Percentiles rank a stretch among this genome's conserved stretches.
Conservation (phyloP, 92 coral and sea anemone genomes). For the Plumapathes pennacea region DNA sequence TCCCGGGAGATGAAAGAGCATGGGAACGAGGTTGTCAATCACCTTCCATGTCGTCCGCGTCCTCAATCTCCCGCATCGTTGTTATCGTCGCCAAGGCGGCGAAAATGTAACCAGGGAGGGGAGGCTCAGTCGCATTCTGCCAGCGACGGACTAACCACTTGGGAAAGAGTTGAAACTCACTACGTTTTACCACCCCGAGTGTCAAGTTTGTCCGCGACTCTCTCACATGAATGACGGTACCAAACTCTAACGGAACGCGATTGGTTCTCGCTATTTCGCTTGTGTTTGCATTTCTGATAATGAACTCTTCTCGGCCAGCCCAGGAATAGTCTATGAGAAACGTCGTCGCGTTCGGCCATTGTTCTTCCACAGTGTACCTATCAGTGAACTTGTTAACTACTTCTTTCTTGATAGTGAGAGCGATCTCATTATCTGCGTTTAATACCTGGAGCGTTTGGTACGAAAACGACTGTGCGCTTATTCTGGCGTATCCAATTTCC, state of each 20-base stretch:
- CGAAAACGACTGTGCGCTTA: slow-evolving; percentile 1
- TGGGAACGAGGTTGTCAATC: too few species aligned
- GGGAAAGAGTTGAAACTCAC: slow-evolving; percentile 13
- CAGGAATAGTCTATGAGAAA: slow-evolving; percentile 20
- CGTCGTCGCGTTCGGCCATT: slow-evolving; percentile 25
- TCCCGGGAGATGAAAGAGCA: too few species aligned
- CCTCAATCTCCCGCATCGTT: slow-evolving; percentile 7
- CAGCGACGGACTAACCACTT: slow-evolving; percentile 15
- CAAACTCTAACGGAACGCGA: slow-evolving; percentile 18
- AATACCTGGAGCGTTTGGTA: slow-evolving; percentile 18
- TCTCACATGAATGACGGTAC: slow-evolving; percentile 8
- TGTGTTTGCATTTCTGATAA: slow-evolving; percentile 16
- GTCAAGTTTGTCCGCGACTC: slow-evolving; percentile 3
- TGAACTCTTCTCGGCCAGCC: slow-evolving; percentile 6
- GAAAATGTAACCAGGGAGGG: slow-evolving; percentile 7
- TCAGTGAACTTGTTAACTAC: slow-evolving; percentile 4
- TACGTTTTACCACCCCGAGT: slow-evolving; percentile 9
- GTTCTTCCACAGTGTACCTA: slow-evolving; percentile 21
- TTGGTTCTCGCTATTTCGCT: slow-evolving; percentile 30
- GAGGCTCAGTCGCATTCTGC: slow-evolving; percentile 5
- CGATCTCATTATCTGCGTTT: slow-evolving; percentile 14
- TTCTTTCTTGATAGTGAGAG: slow-evolving; percentile 8
- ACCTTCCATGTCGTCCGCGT: background rate
- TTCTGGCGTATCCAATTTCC: slow-evolving; percentile 28
- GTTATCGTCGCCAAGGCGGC: slow-evolving; percentile 30